Evolutionary conservation across 2,113 vertebrate genomes (phyloP).

Genomic region (Martes martes): DNA sequence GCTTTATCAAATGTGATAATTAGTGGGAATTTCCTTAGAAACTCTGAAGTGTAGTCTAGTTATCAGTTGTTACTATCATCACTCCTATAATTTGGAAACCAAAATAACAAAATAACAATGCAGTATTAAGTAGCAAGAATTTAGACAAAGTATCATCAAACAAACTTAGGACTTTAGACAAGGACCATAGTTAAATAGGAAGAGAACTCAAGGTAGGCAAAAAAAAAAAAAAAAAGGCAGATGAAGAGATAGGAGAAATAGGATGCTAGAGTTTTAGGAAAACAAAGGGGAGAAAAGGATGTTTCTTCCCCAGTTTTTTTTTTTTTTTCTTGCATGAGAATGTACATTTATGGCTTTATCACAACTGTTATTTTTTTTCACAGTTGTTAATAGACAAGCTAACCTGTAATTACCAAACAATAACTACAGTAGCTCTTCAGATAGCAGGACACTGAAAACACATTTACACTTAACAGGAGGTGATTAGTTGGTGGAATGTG

Average conservation of each 20-base stretch:
- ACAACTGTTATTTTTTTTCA: conserved; percentile 28
- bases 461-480: conserved; percentile 54
- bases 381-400: conserved; percentile 47
- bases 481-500: conserved; percentile 40
- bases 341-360: background rate
- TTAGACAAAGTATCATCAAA: background rate
- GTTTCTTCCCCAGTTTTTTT: background rate
- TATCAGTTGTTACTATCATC: background rate
- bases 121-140: background rate
- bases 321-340: background rate
- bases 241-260: background rate
- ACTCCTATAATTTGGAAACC: background rate
- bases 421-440: background rate
- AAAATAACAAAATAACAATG: conserved; percentile 14
- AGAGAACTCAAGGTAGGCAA: background rate
- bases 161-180: background rate
- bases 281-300: background rate
- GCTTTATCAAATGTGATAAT: background rate
- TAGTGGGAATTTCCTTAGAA: background rate
- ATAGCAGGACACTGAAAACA: conserved; percentile 32
- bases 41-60: background rate
- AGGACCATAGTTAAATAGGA: background rate
- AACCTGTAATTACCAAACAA: conserved; percentile 61
- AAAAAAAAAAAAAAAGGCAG: background rate
- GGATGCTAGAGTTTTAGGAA: background rate